These are phyloP conservation scores for Psettodes erumei DNA, from an alignment of 2,113 vertebrate genomes.

Conservation along the genomic window DNA sequence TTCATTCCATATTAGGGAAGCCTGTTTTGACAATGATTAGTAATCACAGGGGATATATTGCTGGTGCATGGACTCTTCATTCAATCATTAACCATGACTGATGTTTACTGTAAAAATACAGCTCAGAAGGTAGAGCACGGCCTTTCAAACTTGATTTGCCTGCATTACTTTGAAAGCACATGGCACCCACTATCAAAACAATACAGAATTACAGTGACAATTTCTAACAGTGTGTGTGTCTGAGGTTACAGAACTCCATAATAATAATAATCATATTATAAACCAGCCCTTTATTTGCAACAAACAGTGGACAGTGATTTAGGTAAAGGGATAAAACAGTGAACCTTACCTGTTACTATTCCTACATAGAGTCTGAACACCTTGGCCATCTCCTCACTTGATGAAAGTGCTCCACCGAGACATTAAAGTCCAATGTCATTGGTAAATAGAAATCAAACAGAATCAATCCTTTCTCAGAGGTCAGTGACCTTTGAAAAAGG, in stretches of 20 bases:
- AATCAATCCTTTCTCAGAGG: constrained; percentile 30
- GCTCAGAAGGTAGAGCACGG: neutral
- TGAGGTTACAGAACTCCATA: neutral
- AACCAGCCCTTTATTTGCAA: neutral
- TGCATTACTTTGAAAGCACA: neutral
- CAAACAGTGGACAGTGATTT: neutral
- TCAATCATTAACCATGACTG: constrained; percentile 54
- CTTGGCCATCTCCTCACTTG: constrained; percentile 69
- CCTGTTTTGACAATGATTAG: constrained; percentile 11
- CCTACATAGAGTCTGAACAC: constrained; percentile 54
- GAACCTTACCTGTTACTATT: constrained; percentile 69
- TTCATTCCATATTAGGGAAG: neutral
- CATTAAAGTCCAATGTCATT: constrained; percentile 35
- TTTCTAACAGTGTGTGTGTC: neutral
- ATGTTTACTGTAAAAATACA: constrained; percentile 21
- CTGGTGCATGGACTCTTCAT: constrained; percentile 19
- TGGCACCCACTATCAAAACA: neutral
- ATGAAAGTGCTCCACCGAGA: constrained; percentile 24
- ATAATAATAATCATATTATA: neutral
- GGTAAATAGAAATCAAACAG: constrained; percentile 22
- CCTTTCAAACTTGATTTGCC: neutral
- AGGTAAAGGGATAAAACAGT: neutral
- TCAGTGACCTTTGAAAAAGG: constrained; percentile 53
- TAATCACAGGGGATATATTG: neutral
- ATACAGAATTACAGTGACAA: neutral